Evolutionary conservation across 92 coral and sea anemone species (phyloP), one percentile per base, ranked within the genome.

Genomic region (Phenganax stokvisi): DNA sequence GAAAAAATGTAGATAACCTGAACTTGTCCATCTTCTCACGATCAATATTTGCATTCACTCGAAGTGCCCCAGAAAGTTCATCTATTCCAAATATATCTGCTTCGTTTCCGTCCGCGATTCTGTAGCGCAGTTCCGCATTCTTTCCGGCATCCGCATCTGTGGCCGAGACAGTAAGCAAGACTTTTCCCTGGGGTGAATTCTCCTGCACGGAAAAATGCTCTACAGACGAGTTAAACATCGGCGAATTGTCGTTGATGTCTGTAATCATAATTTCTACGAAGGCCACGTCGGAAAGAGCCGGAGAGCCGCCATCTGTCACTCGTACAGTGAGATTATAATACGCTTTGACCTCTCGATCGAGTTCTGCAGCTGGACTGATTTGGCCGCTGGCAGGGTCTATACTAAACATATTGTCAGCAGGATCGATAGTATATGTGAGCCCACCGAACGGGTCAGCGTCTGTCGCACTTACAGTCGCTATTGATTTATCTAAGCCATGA

Each of bases 381-480:
- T 55, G 76, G 7, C 96, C 96, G 74, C 80, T 71, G 54, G 74
- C 73, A 10, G 75, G 62, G 54, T 86, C 96, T 6, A 91, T 85
- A 28, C 59, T 75, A 65, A 91, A 91, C 80, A 60, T 82, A 25
- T 57, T 80, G 3, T 74, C 87, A 10, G 89, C 92, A 67, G 87
- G 75, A 9, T 72, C 51, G 7, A 87, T 84, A 52, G 63, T 74
- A 74, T 87, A 91, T 15, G 85, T 84, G n/a, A 91, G 84, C 56
- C 86, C 77, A 54, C 96, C 96, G 83, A 82, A 88, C 69, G 90
- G 85, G 80, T 91, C 96, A 56, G 85, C 87, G 89, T 91, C 96
- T 62, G 89, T 62, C 29, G 92, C 96, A 51, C 37, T 28, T 57
- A 91, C 86, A 51, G 74, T 87, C 56, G 73, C 56, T 3, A 96